A percentile compares a stretch with the other conserved stretches of the same genome.
Conservation (phyloP, 2,888 invertebrate genomes). For the Dioctria rufipes region DNA sequence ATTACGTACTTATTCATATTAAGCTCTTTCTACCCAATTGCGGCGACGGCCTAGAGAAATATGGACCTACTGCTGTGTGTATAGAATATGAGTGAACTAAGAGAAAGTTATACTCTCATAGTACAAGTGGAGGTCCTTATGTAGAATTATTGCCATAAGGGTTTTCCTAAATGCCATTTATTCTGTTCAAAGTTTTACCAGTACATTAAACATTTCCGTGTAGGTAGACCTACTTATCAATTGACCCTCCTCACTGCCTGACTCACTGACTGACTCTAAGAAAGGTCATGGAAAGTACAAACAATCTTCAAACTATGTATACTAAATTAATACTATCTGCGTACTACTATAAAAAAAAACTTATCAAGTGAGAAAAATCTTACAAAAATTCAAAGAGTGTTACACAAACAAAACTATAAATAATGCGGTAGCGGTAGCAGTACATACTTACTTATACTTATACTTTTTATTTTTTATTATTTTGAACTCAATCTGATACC, state of each 20-base stretch:
- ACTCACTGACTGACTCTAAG: neutral
- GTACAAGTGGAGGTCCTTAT: neutral
- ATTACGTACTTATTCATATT: conserved; percentile 18
- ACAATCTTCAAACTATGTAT: too few relatives aligned
- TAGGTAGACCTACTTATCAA: neutral
- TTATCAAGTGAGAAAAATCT: too few relatives aligned
- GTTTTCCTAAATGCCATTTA: neutral
- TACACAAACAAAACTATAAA: conserved; percentile 16
- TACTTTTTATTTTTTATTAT: neutral
- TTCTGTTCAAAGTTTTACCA: neutral
- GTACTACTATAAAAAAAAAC: neutral
- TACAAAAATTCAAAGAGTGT: neutral
- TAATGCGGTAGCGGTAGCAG: neutral
- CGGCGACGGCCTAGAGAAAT: too few relatives aligned
- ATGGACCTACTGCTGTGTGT: too few relatives aligned
- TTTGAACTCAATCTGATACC: conserved; percentile 7
- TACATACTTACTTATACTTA: neutral
- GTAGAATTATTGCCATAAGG: neutral
- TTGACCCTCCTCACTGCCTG: neutral
- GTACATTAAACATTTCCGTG: neutral
- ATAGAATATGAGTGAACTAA: neutral
- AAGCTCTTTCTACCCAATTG: conserved; percentile 11
- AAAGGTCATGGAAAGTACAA: neutral
- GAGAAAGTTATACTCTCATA: neutral
- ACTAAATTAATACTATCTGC: neutral